phyloP scores from a whole-genome alignment of 2,113 vertebrate genomes.

The Ptychochromis oligacanthus region DNA sequence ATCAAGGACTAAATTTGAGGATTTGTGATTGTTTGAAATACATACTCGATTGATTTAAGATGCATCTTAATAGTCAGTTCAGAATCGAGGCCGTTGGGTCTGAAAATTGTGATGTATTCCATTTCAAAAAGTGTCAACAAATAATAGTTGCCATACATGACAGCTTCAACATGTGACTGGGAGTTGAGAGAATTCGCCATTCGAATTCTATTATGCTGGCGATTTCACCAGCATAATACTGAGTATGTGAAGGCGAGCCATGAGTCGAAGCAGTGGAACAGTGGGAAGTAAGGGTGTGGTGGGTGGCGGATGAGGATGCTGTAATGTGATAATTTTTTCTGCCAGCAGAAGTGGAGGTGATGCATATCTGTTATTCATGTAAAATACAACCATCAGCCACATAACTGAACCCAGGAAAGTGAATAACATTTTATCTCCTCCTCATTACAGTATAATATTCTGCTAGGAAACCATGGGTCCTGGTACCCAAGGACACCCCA shows the following conservation, averaged over 20 bases:
- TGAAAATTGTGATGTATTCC: background rate
- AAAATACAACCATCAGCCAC: background rate
- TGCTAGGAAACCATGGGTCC: too few species aligned
- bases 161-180: background rate
- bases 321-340: background rate
- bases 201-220: too few species aligned
- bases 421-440: background rate
- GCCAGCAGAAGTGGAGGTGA: background rate
- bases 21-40: slow-evolving; percentile 47
- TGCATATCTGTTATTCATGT: background rate
- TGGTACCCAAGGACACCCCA: background rate
- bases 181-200: background rate
- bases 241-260: background rate
- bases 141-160: background rate
- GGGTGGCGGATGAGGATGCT: background rate
- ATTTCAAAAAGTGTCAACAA: background rate
- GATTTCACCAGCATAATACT: background rate
- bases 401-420: background rate
- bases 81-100: background rate
- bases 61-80: slow-evolving; percentile 13
- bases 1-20: slow-evolving; percentile 37
- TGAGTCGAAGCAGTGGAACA: background rate
- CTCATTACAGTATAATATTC: too few species aligned
- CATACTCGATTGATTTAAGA: slow-evolving; percentile 25
- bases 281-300: background rate